These are phyloP conservation scores for Synanthedon formicaeformis DNA, from an alignment of 2,888 invertebrate species.

Conservation along the genomic window DNA sequence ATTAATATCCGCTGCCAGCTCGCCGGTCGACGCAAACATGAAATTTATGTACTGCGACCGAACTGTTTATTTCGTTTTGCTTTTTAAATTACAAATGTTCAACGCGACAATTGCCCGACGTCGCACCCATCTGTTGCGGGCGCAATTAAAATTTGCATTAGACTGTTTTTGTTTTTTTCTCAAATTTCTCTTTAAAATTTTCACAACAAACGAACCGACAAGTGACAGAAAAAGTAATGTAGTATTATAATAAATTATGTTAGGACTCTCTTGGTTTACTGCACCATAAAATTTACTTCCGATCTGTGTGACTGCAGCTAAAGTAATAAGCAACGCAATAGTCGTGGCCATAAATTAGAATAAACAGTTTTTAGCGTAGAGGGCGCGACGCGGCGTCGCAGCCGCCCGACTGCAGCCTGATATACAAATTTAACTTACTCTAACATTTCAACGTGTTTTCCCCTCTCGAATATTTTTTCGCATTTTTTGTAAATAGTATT, in stretches of 20 bases:
- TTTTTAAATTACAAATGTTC: conserved; percentile 68
- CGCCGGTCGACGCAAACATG: conserved; percentile 60
- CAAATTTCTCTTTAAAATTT: background rate
- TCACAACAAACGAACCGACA: conserved; percentile 49
- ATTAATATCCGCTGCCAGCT: conserved; percentile 69
- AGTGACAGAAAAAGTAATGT: conserved; percentile 62
- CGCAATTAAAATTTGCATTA: conserved; percentile 27
- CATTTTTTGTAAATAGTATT: background rate
- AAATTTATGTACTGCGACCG: conserved; percentile 69
- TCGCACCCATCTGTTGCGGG: conserved; percentile 63
- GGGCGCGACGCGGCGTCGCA: conserved; percentile 18
- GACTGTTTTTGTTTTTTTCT: background rate
- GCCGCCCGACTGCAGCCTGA: background rate
- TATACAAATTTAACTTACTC: background rate
- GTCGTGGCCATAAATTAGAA: conserved; percentile 60
- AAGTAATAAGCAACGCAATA: conserved; percentile 67
- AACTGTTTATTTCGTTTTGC: conserved; percentile 66
- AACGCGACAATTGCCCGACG: conserved; percentile 59
- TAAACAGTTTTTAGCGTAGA: conserved; percentile 58
- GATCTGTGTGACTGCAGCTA: conserved; percentile 58
- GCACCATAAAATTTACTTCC: conserved; percentile 61
- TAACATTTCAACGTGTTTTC: background rate
- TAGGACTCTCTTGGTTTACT: conserved; percentile 63
- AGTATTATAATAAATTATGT: conserved; percentile 55
- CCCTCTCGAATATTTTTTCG: background rate